Evolutionary conservation across 2,113 vertebrate genomes (phyloP), one percentile per base, ranked within the genome.

Genomic region (Actenoides lindsayi): DNA sequence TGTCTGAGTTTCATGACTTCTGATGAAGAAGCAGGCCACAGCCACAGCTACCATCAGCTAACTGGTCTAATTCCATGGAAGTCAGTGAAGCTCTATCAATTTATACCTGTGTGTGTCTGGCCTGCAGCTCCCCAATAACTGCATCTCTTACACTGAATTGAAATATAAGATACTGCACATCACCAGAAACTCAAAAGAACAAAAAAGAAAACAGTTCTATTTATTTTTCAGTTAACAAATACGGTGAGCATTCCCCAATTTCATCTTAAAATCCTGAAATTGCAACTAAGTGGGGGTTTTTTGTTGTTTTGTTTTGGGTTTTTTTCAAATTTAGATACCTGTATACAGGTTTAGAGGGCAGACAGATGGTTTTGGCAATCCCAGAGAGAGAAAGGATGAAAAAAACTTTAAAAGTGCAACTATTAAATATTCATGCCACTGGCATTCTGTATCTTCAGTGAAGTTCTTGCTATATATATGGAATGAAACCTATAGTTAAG

Each of bases 341-440:
- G 18, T 60, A 92, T 42, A 74, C n/a, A 89, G 51, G 73, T 68
- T 94, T 77, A 83, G 75, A 83, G 62, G 68, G 53, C 64, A 95
- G 67, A 90, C 75, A 92, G 92, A 93, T 81, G 77, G 42, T 44
- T 48, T 50, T 83, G 85, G 76, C 35, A 93, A 93, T 81, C 39
- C 94, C 83, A 87, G 82, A 87, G 92, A 93, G 74, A 95, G 42
- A 81, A 71, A 78, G 41, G 54, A 95, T 81, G 83, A 96, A 92
- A 91, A 86, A 89, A 83, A 53, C 31, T 75, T 78, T 86, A 78
- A 53, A 92, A 92, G 60, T 78, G 86, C 39, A 93, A 48, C 78
- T 83, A 87, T 89, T 90, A 95, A 94, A 94, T 93, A 94, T 94
- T 96, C 90, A 90, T 90, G 86, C 80, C 86, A 84, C 30, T 71